phyloP scores from a whole-genome alignment of 2,888 invertebrate species.

The Drosophila kambysellisi region DNA sequence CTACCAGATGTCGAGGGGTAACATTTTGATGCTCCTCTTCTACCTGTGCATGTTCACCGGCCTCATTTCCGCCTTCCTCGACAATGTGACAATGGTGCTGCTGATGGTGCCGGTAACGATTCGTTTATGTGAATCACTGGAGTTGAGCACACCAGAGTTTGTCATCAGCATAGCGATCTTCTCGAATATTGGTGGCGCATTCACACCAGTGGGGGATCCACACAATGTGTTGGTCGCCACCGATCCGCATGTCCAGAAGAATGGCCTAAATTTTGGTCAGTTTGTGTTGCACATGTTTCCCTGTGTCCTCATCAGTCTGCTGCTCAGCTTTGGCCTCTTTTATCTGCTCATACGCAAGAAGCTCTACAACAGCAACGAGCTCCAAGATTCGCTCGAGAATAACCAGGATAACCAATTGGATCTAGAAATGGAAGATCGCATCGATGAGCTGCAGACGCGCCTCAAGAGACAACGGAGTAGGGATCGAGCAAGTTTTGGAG shows the following conservation, averaged over 20 bases:
- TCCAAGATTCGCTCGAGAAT: slow-evolving; percentile 91
- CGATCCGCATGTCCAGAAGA: slow-evolving; percentile 58
- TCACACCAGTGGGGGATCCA: slow-evolving; percentile 95
- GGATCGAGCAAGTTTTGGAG: slow-evolving; percentile 87
- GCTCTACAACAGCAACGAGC: slow-evolving; percentile 88
- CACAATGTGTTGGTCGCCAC: slow-evolving; percentile 86
- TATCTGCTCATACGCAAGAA: slow-evolving; percentile 86
- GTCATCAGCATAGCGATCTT: slow-evolving; percentile 94
- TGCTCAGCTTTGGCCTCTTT: slow-evolving; percentile 87
- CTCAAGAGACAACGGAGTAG: slow-evolving; percentile 59
- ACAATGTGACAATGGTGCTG: slow-evolving; percentile 91
- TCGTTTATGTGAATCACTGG: slow-evolving; percentile 94
- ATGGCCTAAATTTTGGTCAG: slow-evolving; percentile 90
- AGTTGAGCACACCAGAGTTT: slow-evolving; percentile 93
- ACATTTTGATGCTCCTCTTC: slow-evolving; percentile 90
- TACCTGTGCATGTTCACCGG: slow-evolving; percentile 89
- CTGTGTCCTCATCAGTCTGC: slow-evolving; percentile 86
- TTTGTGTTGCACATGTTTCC: slow-evolving; percentile 93
- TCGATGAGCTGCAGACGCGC: background rate
- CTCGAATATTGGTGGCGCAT: slow-evolving; percentile 95
- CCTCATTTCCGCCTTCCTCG: slow-evolving; percentile 89
- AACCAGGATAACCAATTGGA: slow-evolving; percentile 85
- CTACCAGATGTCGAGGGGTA: slow-evolving; percentile 89
- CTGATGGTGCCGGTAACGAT: slow-evolving; percentile 90
- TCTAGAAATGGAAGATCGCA: background rate